A percentile compares a stretch with the other conserved stretches of the same genome.
Conservation (phyloP, 2,113 vertebrate species). For the Chaenogobius annularis region DNA sequence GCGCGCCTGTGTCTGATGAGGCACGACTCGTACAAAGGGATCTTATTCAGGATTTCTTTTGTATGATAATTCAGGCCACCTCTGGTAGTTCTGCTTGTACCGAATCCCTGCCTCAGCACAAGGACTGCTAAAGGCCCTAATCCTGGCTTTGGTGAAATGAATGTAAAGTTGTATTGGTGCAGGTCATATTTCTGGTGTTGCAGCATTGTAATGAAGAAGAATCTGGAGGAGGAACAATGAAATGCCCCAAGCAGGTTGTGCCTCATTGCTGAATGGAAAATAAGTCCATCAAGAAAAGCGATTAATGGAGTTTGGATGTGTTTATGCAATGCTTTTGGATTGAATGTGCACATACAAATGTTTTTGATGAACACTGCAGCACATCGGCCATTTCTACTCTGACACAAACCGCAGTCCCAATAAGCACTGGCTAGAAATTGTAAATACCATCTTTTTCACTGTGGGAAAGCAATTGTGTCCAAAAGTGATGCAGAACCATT, state of each 20-base stretch:
- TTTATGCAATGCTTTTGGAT: slow-evolving; percentile 31
- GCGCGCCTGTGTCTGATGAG: slow-evolving; percentile 64
- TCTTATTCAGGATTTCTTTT: slow-evolving; percentile 58
- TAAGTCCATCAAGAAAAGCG: slow-evolving; percentile 48
- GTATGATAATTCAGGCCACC: slow-evolving; percentile 66
- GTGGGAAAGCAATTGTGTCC: background rate
- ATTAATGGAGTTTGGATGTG: slow-evolving; percentile 46
- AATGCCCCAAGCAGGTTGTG: slow-evolving; percentile 46
- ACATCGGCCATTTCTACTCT: background rate
- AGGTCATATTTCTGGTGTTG: slow-evolving; percentile 64
- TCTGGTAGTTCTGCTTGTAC: slow-evolving; percentile 21
- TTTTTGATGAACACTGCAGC: slow-evolving; percentile 5
- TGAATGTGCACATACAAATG: slow-evolving; percentile 31
- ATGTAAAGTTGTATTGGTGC: slow-evolving; percentile 63
- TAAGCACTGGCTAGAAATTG: background rate
- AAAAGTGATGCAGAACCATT: background rate
- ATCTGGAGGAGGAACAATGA: slow-evolving; percentile 46
- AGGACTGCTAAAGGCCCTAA: slow-evolving; percentile 48
- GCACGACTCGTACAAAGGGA: slow-evolving; percentile 51
- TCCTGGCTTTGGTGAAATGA: slow-evolving; percentile 59
- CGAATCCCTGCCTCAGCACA: slow-evolving; percentile 54
- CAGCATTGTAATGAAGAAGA: slow-evolving; percentile 61
- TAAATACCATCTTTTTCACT: slow-evolving; percentile 1
- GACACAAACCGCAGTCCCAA: background rate
- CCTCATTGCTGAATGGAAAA: slow-evolving; percentile 49